Evolutionary conservation across 2,888 invertebrate genomes (phyloP), one percentile per base, ranked within the genome.

Genomic region (Elysia crispata): DNA sequence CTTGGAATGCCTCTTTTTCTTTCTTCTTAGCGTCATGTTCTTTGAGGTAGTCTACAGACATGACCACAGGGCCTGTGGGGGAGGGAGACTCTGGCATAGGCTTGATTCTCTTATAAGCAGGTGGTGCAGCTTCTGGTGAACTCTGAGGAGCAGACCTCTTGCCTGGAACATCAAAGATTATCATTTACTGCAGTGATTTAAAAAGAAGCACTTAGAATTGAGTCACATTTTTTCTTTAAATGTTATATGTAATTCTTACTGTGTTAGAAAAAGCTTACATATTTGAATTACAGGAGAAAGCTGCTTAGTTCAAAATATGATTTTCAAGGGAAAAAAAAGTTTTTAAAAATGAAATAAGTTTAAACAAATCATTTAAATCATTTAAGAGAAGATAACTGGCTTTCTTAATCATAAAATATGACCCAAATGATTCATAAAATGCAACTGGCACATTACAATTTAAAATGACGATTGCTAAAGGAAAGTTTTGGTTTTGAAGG

Each of bases 1-100:
- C 75, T 64, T 85, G 82, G 54, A 85, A 83, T 11, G 83, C 73
- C 41, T 85, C 81, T 54, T 49, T 41, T 1, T 50, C 30, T 1
- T 64, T 31, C 64, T 72, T 73, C 31, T 74, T 28, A 57, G 30
- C 33, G 31, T 30, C 41, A 11, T 49, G 28, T 57, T 80, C 64
- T 25, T 76, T 30, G 11, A 70, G 23, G 31, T 62, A 76, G 30
- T 77, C 72, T 11, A 73, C 57, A 33, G 64, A 57, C 0, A 74
- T 0, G 23, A 79, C 79, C 41, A 49, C 20, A 67, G 23, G 60
- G 69, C 49, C 62, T 1, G 23, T 30, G 11, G 80, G 76, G 13
- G 80, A 70, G 13, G 80, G 80, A 18, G 76, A 60, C 25, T 66
- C 20, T 20, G 76, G 73, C 30, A 77, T 31, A 8, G 60, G 67